A percentile compares a stretch with the other conserved stretches of the same genome.
Evolutionary conservation across 2,888 invertebrate genomes (phyloP).

Genomic region (Drosophila basisetae): DNA sequence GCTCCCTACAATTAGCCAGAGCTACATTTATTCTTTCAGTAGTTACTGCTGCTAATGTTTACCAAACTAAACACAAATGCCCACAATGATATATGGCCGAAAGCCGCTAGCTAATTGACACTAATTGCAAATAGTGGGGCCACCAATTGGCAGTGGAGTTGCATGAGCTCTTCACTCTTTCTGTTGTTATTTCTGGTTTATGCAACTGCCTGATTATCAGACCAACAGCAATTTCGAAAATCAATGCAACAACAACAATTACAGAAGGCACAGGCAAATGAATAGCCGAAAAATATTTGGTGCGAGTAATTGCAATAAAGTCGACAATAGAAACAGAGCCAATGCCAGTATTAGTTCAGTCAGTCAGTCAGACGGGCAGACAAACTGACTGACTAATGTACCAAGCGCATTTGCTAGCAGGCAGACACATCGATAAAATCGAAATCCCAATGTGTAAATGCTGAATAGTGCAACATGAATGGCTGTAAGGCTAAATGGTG

Average conservation of each 20-base stretch:
- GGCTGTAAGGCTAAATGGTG: constrained; percentile 7
- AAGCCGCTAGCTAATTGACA: constrained; percentile 65
- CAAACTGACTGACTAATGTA: constrained; percentile 43
- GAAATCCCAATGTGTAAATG: constrained; percentile 36
- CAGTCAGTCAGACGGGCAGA: neutral
- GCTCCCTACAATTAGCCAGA: constrained; percentile 3
- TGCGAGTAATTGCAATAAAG: constrained; percentile 72
- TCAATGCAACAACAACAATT: constrained; percentile 37
- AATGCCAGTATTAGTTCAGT: constrained; percentile 18
- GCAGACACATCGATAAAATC: constrained; percentile 5
- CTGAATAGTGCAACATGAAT: constrained; percentile 14
- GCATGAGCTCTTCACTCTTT: neutral
- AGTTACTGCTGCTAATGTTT: constrained; percentile 8
- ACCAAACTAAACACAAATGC: constrained; percentile 7
- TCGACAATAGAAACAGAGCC: constrained; percentile 55
- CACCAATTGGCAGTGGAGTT: constrained; percentile 39
- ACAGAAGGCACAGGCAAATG: constrained; percentile 44
- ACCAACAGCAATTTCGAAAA: constrained; percentile 28
- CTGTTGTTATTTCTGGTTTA: constrained; percentile 37
- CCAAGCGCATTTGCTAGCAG: constrained; percentile 44
- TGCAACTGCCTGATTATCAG: constrained; percentile 43
- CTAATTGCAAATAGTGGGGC: constrained; percentile 66
- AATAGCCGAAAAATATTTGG: constrained; percentile 63
- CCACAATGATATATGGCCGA: constrained; percentile 20
- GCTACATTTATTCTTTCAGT: constrained; percentile 15